Percentiles rank a stretch among this genome's conserved stretches.
These are phyloP conservation scores for Etia nguti DNA, from an alignment of 2,113 vertebrate species.

Conservation along the genomic window DNA sequence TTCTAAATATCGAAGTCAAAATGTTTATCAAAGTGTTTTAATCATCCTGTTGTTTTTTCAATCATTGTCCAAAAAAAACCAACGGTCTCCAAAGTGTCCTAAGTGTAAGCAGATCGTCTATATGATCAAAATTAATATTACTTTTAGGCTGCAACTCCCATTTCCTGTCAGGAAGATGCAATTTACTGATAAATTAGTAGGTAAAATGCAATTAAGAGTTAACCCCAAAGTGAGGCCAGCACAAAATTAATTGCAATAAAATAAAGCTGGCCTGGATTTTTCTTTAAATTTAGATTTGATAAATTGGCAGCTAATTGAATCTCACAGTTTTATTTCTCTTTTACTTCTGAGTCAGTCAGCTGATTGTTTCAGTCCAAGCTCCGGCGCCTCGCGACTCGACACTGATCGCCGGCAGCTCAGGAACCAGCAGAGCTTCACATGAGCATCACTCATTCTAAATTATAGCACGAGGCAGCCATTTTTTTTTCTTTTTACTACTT, in stretches of 20 bases:
- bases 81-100: not conserved
- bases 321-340: not conserved
- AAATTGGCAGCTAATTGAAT: not conserved
- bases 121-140: not conserved
- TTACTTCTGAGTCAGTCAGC: not conserved
- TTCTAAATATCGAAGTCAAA: not conserved
- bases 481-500: not conserved
- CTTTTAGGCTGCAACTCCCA: not conserved
- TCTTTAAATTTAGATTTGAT: not conserved
- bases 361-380: not conserved
- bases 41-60: rapidly evolving
- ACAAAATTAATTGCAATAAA: rapidly evolving
- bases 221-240: not conserved
- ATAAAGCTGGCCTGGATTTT: rapidly evolving
- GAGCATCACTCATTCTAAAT: not conserved
- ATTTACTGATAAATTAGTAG: not conserved
- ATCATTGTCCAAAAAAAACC: rapidly evolving
- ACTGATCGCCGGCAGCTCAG: not conserved
- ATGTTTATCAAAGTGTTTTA: not conserved
- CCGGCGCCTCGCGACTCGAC: not conserved
- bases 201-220: not conserved
- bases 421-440: not conserved
- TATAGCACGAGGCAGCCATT: not conserved
- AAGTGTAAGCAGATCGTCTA: not conserved
- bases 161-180: not conserved